Evolutionary conservation across 2,888 invertebrate species (phyloP).

Genomic region (Lypha dubia): DNA sequence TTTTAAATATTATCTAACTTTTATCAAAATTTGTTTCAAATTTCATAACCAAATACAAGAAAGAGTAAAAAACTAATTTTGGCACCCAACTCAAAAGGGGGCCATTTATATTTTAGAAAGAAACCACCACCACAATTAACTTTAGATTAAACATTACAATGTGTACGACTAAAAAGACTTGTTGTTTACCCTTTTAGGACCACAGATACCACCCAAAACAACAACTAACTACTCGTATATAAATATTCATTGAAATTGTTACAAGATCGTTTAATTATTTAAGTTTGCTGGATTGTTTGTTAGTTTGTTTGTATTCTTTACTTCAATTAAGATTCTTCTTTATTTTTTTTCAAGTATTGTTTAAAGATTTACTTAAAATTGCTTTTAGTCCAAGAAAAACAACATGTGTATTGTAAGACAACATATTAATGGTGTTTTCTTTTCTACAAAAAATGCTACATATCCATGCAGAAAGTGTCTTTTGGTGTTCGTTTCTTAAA

Average conservation of each 20-base stretch:
- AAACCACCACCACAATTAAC: conserved; percentile 54
- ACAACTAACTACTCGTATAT: background rate
- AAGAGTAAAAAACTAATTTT: conserved; percentile 50
- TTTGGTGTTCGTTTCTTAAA: too few species aligned
- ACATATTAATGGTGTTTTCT: too few species aligned
- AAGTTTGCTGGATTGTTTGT: conserved; percentile 15
- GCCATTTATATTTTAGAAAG: conserved; percentile 12
- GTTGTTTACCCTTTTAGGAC: background rate
- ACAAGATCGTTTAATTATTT: conserved; percentile 37
- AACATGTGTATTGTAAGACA: conserved; percentile 34
- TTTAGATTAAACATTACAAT: conserved; percentile 38
- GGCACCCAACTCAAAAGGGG: conserved; percentile 32
- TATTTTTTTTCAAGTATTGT: conserved; percentile 19
- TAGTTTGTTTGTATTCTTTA: conserved; percentile 28
- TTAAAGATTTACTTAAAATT: background rate
- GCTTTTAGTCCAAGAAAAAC: conserved; percentile 1
- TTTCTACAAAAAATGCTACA: too few species aligned
- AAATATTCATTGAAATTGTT: conserved; percentile 18
- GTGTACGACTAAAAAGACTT: too few species aligned
- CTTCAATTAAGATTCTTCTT: conserved; percentile 42
- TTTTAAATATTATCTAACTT: conserved; percentile 35
- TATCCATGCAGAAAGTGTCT: too few species aligned
- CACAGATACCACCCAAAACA: background rate
- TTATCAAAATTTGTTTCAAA: conserved; percentile 34
- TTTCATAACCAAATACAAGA: conserved; percentile 22